Base-by-base conservation (phyloP, 2,113 vertebrate species). In the Hippocampus comes region DNA sequence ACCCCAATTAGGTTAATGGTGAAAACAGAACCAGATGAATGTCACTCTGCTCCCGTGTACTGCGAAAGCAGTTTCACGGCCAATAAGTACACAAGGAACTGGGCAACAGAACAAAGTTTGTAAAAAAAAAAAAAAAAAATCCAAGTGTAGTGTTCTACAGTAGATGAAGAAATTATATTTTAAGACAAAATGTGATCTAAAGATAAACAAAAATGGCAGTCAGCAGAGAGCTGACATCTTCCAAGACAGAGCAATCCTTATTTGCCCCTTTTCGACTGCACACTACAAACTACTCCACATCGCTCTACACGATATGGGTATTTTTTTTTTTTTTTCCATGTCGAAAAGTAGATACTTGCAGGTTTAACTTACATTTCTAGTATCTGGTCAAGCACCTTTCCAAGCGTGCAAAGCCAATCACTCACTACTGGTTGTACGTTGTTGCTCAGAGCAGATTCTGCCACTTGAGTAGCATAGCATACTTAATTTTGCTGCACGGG, bases 1-100 rank as follows among this genome's bases (percentile, higher is more conserved):
- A 67, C 64, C 73, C 73, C 57, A 80, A 80, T 79, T 67, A 59
- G 76, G 63, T 46, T 59, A 63, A 67, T 68, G 7, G 43, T 61
- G 48, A 60, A 15, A 23, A 5, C 38, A 51, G 27, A 41, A 56
- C 11, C 27, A 46, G 74, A 41, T 71, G 79, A 80, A 38, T 18
- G 25, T 80, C 78, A 80, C 66, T 42, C 21, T 1, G 68, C 71
- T 72, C 41, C 81, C 72, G 69, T 79, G 43, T 4, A 64, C 48
- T 68, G 48, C 64, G n/a, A 41, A 68, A 59, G 77, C 60, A 63
- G 27, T 70, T 84, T 75, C 77, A 9, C 48, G 55, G 56, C 77
- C 21, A 65, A 0, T n/a, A 55, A n/a, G 55, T 67, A 49, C 77
- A 79, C 30, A 15, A 46, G 57, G 71, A 75, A 78, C 56, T 70